These are phyloP conservation scores for Procapra przewalskii DNA, from an alignment of 2,113 vertebrate species.

Conservation along the genomic window DNA sequence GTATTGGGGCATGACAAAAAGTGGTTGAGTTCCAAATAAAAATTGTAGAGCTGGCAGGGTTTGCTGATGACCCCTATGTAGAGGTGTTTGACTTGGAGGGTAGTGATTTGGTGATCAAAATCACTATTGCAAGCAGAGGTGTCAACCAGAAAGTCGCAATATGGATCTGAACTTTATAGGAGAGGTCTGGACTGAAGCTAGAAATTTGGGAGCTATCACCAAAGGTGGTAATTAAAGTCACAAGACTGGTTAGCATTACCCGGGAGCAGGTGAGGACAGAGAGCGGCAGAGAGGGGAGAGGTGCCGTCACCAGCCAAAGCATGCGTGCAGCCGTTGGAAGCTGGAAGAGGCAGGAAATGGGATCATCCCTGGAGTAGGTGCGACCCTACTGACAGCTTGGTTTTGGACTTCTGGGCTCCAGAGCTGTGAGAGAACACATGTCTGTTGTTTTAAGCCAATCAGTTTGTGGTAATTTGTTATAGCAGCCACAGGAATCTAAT, in stretches of 20 bases:
- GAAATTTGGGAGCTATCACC: not conserved
- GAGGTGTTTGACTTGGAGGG: not conserved
- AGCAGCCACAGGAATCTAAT: not conserved
- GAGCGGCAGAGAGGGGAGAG: not conserved
- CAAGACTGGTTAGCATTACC: not conserved
- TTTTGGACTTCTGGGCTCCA: not conserved
- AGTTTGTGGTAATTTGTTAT: not conserved
- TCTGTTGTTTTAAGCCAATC: not conserved
- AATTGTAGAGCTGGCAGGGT: not conserved
- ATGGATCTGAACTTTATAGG: not conserved
- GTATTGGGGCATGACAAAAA: not conserved
- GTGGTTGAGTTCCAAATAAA: not conserved
- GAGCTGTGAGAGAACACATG: not conserved
- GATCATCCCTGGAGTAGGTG: accelerated
- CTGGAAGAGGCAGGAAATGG: not conserved
- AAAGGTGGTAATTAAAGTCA: not conserved
- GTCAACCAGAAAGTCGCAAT: no score
- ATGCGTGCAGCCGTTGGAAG: not conserved
- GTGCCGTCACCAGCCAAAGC: not conserved
- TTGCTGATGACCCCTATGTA: not conserved
- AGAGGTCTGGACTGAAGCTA: not conserved
- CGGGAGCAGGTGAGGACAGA: not conserved
- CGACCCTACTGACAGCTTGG: not conserved
- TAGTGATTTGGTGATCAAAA: not conserved
- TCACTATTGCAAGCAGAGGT: not conserved